Base-by-base conservation (phyloP, 2,797 vertebrate genomes). In the Peromyscus melanophrys region DNA sequence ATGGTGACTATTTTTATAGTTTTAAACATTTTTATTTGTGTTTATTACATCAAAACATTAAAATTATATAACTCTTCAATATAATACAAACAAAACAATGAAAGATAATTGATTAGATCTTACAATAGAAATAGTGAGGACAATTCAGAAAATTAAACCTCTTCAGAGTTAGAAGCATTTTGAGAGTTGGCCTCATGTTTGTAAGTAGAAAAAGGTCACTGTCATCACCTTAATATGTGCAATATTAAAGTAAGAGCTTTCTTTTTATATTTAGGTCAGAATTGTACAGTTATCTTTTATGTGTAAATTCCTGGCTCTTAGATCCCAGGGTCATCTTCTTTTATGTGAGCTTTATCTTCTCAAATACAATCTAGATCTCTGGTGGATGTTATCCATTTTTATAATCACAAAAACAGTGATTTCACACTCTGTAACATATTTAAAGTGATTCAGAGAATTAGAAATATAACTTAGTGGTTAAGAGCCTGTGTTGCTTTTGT, bases 101-200 rank as follows among this genome's bases (percentile, higher is more conserved):
- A 37, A 37, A 37, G 25, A 0, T 43, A 63, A 3, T n/a, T 55
- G 43, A 61, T 76, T 67, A 83, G 10, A 55, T 2, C 83, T 86
- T 83, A 61, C 27, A 34, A 49, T 80, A 2, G 4, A 85, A 25
- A 69, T 89, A 6, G 31, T 43, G 5, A 12, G 29, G 31, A 57
- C 81, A 46, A 92, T 88, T 92, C 23, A 92, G 21, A 92, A 94
- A 82, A 46, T 25, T 67, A 90, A 91, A 61, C 12, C 21, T 95
- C 27, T 46, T 78, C 9, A 55, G 40, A 84, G 27, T 96, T 13
- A 71, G 31, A 88, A 94, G 21, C 52, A 4, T 57, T 65, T 13
- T 91, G 77, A 81, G 16, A 43, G 12, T 92, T 52, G 1, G 21
- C 5, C 31, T 92, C 31, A 37, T 73, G 6, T 69, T 78, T 89